Percentiles rank a stretch among this genome's conserved stretches.
These are phyloP conservation scores for Artemia sp. DNA, from an alignment of 2,888 invertebrate genomes.

Conservation along the genomic window DNA sequence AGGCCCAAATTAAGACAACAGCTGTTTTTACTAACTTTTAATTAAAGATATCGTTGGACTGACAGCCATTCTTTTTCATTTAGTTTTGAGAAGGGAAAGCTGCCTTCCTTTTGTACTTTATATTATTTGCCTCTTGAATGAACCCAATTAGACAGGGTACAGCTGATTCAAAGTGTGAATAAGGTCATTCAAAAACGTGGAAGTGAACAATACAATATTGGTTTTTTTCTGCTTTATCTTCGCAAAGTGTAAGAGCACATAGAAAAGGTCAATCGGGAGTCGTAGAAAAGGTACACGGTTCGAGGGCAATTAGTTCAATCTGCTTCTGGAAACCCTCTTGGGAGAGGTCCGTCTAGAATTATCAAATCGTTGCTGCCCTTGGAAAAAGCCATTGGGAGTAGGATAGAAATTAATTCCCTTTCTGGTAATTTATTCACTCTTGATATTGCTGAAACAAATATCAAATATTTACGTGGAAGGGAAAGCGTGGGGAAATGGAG, in stretches of 20 bases:
- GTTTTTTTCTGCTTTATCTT: too few relatives aligned
- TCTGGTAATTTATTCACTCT: conserved; percentile 11
- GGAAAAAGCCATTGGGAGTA: conserved; percentile 11
- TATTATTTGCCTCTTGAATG: too few relatives aligned
- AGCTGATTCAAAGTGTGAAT: too few relatives aligned
- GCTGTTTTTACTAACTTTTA: too few relatives aligned
- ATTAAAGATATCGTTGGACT: too few relatives aligned
- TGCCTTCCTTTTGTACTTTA: too few relatives aligned
- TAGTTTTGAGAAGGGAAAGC: too few relatives aligned
- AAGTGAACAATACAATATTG: too few relatives aligned
- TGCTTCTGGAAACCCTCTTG: conserved; percentile 11
- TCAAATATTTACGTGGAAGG: conserved; percentile 12
- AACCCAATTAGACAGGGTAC: too few relatives aligned
- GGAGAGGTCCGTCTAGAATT: conserved; percentile 8
- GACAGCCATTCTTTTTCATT: too few relatives aligned
- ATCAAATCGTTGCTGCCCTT: conserved; percentile 11
- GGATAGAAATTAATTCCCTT: background rate
- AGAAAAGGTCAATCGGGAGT: conserved; percentile 14
- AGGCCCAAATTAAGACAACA: too few relatives aligned
- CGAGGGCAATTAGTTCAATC: conserved; percentile 12
- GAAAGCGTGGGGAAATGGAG: background rate
- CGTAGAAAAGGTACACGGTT: conserved; percentile 11
- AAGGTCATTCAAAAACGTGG: too few relatives aligned
- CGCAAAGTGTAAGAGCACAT: background rate
- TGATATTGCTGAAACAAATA: conserved; percentile 4